Base-by-base conservation (phyloP, 1,140 invertebrate species). In the Prorops nasuta region DNA sequence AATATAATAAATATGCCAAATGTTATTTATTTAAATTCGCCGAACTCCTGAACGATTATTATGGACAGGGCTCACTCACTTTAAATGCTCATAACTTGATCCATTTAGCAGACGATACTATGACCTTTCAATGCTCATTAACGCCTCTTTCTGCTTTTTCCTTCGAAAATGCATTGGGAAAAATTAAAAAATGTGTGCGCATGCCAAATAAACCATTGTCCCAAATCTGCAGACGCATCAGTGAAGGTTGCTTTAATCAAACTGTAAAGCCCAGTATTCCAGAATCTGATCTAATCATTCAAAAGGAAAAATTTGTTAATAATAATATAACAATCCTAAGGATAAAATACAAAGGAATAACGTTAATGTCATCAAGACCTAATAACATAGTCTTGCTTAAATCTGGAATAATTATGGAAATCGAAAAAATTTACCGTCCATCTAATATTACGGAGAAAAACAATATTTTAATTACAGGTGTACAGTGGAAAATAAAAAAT, bases 31-130 rank as follows among this genome's bases (percentile, higher is more conserved):
- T n/a, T n/a, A n/a, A n/a, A n/a, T n/a, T n/a, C n/a, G n/a, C n/a
- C n/a, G n/a, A n/a, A n/a, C n/a, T n/a, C n/a, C n/a, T n/a, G n/a
- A n/a, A n/a, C n/a, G n/a, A n/a, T n/a, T n/a, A n/a, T n/a, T n/a
- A n/a, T n/a, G n/a, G n/a, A n/a, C n/a, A n/a, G n/a, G n/a, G n/a
- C n/a, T n/a, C n/a, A n/a, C n/a, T n/a, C n/a, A n/a, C 38, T 14
- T 20, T 46, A 1, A 52, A 52, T 40, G 10, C 14, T 21, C 50
- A 52, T 28, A 34, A 40, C 14, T 6, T 52, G 18, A 41, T 47
- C 31, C 51, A 53, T 31, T 28, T 52, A 36, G 28, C 43, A 28
- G 44, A 39, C 24, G 50, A 52, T 36, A 34, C 17, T 10, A 12
- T 4, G 3, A 36, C 3, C 15, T 20, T 46, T 7, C 19, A 21